Evolutionary conservation across 1,140 invertebrate species (phyloP), one percentile per base, ranked within the genome.

Genomic region (Metaphire vulgaris): DNA sequence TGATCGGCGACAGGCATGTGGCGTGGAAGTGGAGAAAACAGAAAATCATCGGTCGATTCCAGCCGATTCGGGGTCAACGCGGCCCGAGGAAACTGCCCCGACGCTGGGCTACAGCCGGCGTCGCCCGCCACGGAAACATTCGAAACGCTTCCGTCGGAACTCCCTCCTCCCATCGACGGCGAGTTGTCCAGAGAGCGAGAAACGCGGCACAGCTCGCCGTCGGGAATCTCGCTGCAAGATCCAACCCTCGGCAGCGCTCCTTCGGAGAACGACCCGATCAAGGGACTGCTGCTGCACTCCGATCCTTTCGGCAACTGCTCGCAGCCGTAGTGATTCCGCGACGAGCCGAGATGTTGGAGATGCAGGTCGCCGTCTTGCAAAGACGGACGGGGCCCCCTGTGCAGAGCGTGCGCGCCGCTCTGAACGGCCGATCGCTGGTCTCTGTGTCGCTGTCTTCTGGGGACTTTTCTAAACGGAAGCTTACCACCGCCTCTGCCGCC

Each of bases 11-110:
- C 67, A 75, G 29, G 16, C 34, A 31, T 31, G 26, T 67, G 30
- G 31, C 66, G 33, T 67, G 74, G 74, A 28, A 75, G 26, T 15
- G 56, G 74, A 16, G 21, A 14, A 68, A 75, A 75, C 26, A 75
- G 66, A 66, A 66, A 30, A 21, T 75, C 74, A 21, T 56, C 21
- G 21, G 41, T 12, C 6, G 41, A 56, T 56, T 56, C 41, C 21
- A 21, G 6, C 6, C 21, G 41, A 12, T 21, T 56, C 21, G 41
- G 41, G 6, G 41, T 21, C 41, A 6, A 6, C 21, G 41, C 21
- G 6, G 41, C 41, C 41, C 21, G 6, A 12, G 41, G 41, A 12
- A 21, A 56, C 21, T 6, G 41, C 41, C 6, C 21, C 41, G 21
- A 12, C 6, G 41, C 21, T 21, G 41, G 41, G 21, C 41, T 56